Conservation (phyloP, 2,888 invertebrate genomes). For the Corbicula japonica region DNA sequence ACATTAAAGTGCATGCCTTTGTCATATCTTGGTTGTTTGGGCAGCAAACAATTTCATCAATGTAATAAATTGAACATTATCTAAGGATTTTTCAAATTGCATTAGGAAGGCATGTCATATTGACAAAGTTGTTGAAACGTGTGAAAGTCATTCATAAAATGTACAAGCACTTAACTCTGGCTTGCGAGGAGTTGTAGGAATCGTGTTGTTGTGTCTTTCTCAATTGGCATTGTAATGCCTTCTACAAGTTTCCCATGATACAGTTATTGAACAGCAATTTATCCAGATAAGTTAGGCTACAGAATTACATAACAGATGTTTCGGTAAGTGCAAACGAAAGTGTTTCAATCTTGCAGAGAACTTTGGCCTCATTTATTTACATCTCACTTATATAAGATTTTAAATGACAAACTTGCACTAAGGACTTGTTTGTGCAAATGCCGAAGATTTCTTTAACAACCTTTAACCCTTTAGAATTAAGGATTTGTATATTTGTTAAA, state of each 20-base stretch:
- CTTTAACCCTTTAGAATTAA: not conserved
- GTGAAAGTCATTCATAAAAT: constrained; percentile 30
- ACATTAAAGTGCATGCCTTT: constrained; percentile 8
- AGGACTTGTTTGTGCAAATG: constrained; percentile 1
- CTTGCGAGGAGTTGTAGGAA: constrained; percentile 9
- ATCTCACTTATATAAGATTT: not conserved
- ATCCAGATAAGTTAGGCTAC: constrained; percentile 15
- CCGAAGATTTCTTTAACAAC: not conserved
- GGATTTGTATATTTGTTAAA: constrained; percentile 16
- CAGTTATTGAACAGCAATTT: constrained; percentile 19
- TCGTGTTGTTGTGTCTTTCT: constrained; percentile 32
- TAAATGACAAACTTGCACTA: constrained; percentile 1
- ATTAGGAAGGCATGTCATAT: constrained; percentile 7
- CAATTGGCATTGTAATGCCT: constrained; percentile 6
- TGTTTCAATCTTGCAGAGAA: constrained; percentile 6
- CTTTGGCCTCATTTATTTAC: constrained; percentile 20
- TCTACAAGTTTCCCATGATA: not conserved
- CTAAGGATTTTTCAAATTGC: constrained; percentile 23
- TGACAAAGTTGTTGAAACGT: constrained; percentile 5
- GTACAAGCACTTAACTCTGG: constrained; percentile 26
- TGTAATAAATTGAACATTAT: constrained; percentile 6
- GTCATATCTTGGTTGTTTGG: constrained; percentile 10
- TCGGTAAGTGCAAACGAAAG: not conserved
- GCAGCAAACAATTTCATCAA: not conserved
- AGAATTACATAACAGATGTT: constrained; percentile 22